Conservation (phyloP, 2,888 invertebrate genomes). For the Agapostemon virescens region DNA sequence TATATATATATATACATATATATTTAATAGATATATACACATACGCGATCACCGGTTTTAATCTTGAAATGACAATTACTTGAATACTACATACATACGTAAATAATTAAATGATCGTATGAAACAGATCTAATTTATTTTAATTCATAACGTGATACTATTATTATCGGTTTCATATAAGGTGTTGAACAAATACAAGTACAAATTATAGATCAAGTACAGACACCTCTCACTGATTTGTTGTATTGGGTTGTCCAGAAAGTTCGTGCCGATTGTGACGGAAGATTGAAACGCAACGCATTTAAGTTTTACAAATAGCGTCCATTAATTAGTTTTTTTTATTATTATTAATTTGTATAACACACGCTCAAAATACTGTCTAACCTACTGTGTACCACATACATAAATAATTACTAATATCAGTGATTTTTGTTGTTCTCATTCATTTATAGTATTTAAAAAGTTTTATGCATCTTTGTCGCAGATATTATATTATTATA, state of each 20-base stretch:
- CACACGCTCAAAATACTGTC: too few relatives aligned
- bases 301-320: neutral
- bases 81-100: neutral
- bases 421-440: too few relatives aligned
- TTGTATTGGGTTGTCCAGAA: too few relatives aligned
- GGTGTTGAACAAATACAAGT: neutral
- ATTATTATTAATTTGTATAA: neutral
- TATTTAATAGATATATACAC: too few relatives aligned
- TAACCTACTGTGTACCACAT: too few relatives aligned
- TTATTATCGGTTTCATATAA: neutral
- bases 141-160: neutral
- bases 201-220: neutral
- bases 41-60: neutral
- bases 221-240: neutral
- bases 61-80: neutral
- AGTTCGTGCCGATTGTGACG: too few relatives aligned
- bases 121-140: neutral
- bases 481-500: too few relatives aligned
- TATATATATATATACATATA: too few relatives aligned
- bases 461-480: too few relatives aligned
- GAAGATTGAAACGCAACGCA: too few relatives aligned
- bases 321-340: neutral
- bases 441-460: too few relatives aligned
- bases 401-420: too few relatives aligned
- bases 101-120: neutral